Conservation (phyloP, 2,797 vertebrate genomes). For the Oreortyx pictus region DNA sequence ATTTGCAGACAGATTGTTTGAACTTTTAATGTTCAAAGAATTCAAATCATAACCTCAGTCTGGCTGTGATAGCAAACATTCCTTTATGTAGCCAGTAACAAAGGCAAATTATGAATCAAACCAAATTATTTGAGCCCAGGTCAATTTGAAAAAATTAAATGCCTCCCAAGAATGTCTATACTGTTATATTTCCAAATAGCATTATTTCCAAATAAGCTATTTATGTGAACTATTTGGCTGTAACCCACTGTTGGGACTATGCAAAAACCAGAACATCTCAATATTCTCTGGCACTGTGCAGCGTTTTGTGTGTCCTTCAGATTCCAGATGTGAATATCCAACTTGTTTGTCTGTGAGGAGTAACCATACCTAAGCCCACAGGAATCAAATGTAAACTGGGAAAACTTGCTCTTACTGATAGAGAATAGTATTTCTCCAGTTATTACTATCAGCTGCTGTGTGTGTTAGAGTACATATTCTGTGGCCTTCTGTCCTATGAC, state of each 20-base stretch:
- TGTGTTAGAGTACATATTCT: not conserved
- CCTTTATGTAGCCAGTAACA: not conserved
- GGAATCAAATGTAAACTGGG: not conserved
- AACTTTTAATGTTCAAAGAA: not conserved
- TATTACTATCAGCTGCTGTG: not conserved
- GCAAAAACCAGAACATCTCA: not conserved
- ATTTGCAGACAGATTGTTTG: not conserved
- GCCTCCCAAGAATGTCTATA: not conserved
- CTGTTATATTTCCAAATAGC: not conserved
- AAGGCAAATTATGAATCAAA: not conserved
- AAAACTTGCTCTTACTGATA: not conserved
- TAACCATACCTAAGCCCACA: not conserved
- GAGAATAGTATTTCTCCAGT: not conserved
- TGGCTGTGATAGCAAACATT: not conserved
- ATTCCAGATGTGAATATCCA: not conserved
- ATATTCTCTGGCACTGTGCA: not conserved
- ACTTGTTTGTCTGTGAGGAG: not conserved
- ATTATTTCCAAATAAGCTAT: slow-evolving; percentile 14
- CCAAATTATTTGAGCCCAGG: not conserved
- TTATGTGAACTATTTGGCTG: not conserved
- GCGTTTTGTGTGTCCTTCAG: not conserved
- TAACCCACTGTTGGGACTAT: not conserved
- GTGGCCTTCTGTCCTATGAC: not conserved
- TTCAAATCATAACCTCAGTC: not conserved
- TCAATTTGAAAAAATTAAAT: not conserved